phyloP scores from a whole-genome alignment of 2,113 vertebrate species.

The Parus major region DNA sequence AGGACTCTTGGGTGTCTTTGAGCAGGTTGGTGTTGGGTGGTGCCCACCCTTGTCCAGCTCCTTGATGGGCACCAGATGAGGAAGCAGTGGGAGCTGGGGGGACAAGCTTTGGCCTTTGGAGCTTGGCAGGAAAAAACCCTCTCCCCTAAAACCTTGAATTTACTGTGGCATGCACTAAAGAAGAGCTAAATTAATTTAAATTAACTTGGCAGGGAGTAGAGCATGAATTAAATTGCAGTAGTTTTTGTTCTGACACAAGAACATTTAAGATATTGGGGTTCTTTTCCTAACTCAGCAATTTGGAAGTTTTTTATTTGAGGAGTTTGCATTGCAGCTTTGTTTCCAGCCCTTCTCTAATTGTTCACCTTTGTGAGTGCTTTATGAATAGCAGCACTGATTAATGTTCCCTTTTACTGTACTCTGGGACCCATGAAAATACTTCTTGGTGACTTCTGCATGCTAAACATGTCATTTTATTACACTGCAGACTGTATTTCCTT shows the following conservation, averaged over 20 bases:
- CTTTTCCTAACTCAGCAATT: background rate
- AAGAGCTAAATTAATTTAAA: background rate
- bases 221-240: background rate
- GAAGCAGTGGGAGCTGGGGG: background rate
- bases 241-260: background rate
- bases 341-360: background rate
- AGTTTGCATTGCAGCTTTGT: background rate
- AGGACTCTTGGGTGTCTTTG: constrained; percentile 74
- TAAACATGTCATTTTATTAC: background rate
- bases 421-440: background rate
- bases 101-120: background rate
- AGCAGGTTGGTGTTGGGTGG: constrained; percentile 81
- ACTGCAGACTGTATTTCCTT: background rate
- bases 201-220: background rate
- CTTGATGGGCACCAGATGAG: background rate
- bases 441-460: background rate
- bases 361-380: background rate
- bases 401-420: background rate
- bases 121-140: background rate
- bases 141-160: background rate
- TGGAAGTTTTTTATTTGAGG: background rate
- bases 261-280: fast-evolving
- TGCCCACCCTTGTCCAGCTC: background rate
- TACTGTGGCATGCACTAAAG: background rate
- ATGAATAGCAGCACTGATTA: background rate